Evolutionary conservation across 2,113 vertebrate genomes (phyloP), one percentile per base, ranked within the genome.

Genomic region (Embiotoca jacksoni): DNA sequence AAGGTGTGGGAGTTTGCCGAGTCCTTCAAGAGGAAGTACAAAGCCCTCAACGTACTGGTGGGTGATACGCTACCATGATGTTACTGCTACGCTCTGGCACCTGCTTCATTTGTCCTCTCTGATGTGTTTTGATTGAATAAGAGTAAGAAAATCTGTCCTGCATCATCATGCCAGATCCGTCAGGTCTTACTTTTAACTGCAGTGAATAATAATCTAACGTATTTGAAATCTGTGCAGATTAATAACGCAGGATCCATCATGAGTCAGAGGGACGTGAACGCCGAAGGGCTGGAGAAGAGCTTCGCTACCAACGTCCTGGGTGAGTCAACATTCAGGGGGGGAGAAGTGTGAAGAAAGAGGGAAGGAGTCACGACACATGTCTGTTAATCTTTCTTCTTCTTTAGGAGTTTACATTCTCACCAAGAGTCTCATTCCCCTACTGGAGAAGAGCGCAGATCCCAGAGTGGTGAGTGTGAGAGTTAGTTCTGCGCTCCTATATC

Each of bases 1-100:
- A 95, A 95, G 78, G 94, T 95, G 7, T 94, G 94, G 94, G 95
- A 95, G 81, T 95, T 95, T 78, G 93, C 93, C 0, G 95, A 95
- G 68, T 80, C 65, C 39, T 95, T 95, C 73, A 95, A 95, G 86
- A 94, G 80, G 67, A 95, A 94, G 86, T 94, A 88, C 86, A 95
- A 95, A 87, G 59, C 91, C 9, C 93, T 95, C n/a, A 95, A 95
- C 46, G 94, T 95, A 0, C 89, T 95, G 91, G 94, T 95, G 63
- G 89, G 91, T 11, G 8, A 6, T 16, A 10, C 30, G 7, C 3
- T 14, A 23, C 23, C 23, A 23, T 23, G 23, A 23, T 23, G 23
- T 3, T 0, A 3, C 2, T 53, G 0, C 1, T 53, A 15, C 13
- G 4, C 54, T 23, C 14, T 46, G 36, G 35, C 50, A 23, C 5